A percentile compares a stretch with the other conserved stretches of the same genome.
Conservation (phyloP, 2,113 vertebrate species). For the Theristicus caerulescens region DNA sequence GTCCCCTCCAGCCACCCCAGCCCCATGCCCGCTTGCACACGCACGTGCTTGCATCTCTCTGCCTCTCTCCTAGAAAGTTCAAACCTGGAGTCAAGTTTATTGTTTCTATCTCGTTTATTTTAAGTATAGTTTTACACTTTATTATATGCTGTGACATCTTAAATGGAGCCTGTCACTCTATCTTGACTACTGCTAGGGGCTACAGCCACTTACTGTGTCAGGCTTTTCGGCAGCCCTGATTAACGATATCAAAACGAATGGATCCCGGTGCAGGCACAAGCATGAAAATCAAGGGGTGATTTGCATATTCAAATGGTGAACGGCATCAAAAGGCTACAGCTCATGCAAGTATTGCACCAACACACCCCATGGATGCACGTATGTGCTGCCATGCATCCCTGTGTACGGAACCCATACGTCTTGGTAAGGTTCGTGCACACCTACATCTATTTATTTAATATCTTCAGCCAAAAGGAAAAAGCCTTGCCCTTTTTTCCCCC, state of each 20-base stretch:
- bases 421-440: background rate
- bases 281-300: conserved; percentile 19
- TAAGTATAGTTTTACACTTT: conserved; percentile 82
- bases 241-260: conserved; percentile 67
- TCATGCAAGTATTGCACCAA: fast-evolving
- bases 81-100: conserved; percentile 75
- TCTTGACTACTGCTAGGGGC: conserved; percentile 77
- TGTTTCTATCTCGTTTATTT: conserved; percentile 81
- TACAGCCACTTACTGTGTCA: conserved; percentile 75
- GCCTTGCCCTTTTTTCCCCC: background rate
- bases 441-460: background rate
- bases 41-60: background rate
- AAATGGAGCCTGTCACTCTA: conserved; percentile 80
- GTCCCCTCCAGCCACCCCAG: background rate
- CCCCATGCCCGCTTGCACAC: fast-evolving
- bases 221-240: conserved; percentile 75
- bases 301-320: conserved; percentile 28
- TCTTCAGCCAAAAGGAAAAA: background rate
- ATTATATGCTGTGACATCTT: conserved; percentile 81
- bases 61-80: conserved; percentile 62
- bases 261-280: conserved; percentile 14
- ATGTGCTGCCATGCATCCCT: background rate
- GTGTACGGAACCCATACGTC: fast-evolving
- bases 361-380: background rate
- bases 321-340: background rate